Percentiles rank a stretch among this genome's conserved stretches.
Evolutionary conservation across 2,888 invertebrate genomes (phyloP).

Genomic region (Proisotoma minuta): DNA sequence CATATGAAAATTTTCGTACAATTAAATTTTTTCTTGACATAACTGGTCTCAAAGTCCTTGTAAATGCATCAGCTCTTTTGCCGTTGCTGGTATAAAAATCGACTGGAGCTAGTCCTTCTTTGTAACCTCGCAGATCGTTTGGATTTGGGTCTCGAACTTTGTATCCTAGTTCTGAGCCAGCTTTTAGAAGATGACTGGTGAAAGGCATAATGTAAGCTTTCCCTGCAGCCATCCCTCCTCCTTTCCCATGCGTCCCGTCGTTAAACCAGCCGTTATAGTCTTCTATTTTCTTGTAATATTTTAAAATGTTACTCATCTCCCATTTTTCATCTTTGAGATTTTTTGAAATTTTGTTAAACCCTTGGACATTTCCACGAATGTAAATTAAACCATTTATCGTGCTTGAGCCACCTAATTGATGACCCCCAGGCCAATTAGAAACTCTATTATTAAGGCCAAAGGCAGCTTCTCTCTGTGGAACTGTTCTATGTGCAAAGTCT

Average conservation of each 20-base stretch:
- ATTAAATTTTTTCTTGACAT: slow-evolving; percentile 11
- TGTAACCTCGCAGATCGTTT: too few relatives aligned
- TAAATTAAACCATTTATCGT: slow-evolving; percentile 23
- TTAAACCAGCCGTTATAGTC: slow-evolving; percentile 23
- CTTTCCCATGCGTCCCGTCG: slow-evolving; percentile 23
- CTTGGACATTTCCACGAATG: slow-evolving; percentile 28
- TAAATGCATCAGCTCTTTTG: slow-evolving; percentile 14
- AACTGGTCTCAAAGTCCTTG: slow-evolving; percentile 3
- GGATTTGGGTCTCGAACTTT: slow-evolving; percentile 21
- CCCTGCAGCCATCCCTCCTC: slow-evolving; percentile 21
- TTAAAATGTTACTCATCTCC: slow-evolving; percentile 19
- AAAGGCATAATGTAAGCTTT: slow-evolving; percentile 20
- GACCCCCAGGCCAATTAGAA: slow-evolving; percentile 20
- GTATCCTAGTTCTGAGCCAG: slow-evolving; percentile 25
- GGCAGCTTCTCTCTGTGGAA: slow-evolving; percentile 62
- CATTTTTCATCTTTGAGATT: slow-evolving; percentile 17
- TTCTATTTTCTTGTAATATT: slow-evolving; percentile 18
- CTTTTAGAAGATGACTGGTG: slow-evolving; percentile 14
- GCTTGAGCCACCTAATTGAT: slow-evolving; percentile 21
- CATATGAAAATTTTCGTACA: slow-evolving; percentile 23
- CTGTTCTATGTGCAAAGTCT: slow-evolving; percentile 68
- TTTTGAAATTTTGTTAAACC: slow-evolving; percentile 21
- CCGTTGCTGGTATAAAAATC: slow-evolving; percentile 23
- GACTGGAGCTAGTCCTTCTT: slow-evolving; percentile 23
- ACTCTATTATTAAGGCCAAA: slow-evolving; percentile 57